A percentile compares a stretch with the other conserved stretches of the same genome.
Evolutionary conservation across 2,797 vertebrate genomes (phyloP).

Genomic region (Acanthurus tractus): DNA sequence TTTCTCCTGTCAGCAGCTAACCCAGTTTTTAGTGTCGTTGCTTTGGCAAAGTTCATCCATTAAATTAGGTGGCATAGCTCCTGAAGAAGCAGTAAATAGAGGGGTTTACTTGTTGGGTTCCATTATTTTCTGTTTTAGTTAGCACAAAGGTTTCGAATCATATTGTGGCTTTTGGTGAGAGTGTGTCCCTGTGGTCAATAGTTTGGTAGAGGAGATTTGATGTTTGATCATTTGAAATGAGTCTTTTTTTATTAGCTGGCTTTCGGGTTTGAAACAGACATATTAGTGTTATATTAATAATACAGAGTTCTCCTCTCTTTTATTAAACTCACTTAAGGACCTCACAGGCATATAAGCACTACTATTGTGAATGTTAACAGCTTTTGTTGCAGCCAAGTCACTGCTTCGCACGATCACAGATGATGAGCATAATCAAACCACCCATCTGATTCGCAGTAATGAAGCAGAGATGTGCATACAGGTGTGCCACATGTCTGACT

Average conservation of each 20-base stretch:
- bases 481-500: background rate
- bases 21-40: background rate
- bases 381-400: conserved; percentile 2
- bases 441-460: conserved; percentile 14
- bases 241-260: background rate
- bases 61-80: background rate
- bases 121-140: no score
- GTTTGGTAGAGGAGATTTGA: conserved; percentile 1
- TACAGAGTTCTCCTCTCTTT: background rate
- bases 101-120: background rate
- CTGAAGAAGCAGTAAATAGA: background rate
- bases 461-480: background rate
- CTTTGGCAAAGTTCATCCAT: background rate
- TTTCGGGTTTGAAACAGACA: background rate
- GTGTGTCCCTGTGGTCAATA: background rate
- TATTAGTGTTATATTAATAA: background rate
- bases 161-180: background rate
- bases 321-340: background rate
- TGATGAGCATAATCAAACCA: conserved; percentile 19
- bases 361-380: background rate
- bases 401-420: conserved; percentile 24
- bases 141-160: background rate
- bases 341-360: background rate
- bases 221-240: background rate
- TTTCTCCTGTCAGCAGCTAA: background rate